Evolutionary conservation across 2,797 vertebrate species (phyloP), one percentile per base, ranked within the genome.

Genomic region (Amphiprion clarkii): DNA sequence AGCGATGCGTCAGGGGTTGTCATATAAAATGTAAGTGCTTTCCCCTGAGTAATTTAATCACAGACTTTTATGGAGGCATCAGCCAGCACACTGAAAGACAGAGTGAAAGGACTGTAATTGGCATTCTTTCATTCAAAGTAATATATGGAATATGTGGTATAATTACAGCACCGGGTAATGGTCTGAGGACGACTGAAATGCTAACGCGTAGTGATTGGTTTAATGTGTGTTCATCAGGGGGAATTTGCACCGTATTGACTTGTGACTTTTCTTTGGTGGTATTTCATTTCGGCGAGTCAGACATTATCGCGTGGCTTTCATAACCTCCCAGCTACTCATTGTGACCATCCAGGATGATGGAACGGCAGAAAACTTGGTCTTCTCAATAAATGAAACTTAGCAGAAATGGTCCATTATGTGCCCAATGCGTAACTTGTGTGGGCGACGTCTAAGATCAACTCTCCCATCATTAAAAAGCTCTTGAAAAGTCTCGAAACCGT

Each of bases 11-110:
- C 91, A 89, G 86, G 81, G 84, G 75, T 88, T 89, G 89, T 92
- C 89, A 90, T 89, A 91, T 93, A 92, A 91, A 91, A 88, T 83
- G 83, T 89, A 90, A 90, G 84, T 88, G 87, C 93, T 89, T 89
- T 88, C 87, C 87, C 74, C 83, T 89, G 87, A 89, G 86, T 93
- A 88, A 93, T 93, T 90, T 89, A 92, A 93, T 93, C 89, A 88
- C 72, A 73, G 84, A 89, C 86, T 87, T 91, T 89, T 88, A 92
- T 92, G 81, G 88, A 83, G 85, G 88, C 91, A 92, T 92, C 90
- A 89, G 85, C 74, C 79, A 46, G 81, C 82, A 81, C 72, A 71
- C 52, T 82, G 84, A 88, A 81, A 89, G 82, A 82, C 76, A 67
- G 74, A 92, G 86, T 92, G 90, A 90, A 92, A 91, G 89, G 81